Conservation (phyloP, 2,888 invertebrate species). For the Eristalinus aeneus region DNA sequence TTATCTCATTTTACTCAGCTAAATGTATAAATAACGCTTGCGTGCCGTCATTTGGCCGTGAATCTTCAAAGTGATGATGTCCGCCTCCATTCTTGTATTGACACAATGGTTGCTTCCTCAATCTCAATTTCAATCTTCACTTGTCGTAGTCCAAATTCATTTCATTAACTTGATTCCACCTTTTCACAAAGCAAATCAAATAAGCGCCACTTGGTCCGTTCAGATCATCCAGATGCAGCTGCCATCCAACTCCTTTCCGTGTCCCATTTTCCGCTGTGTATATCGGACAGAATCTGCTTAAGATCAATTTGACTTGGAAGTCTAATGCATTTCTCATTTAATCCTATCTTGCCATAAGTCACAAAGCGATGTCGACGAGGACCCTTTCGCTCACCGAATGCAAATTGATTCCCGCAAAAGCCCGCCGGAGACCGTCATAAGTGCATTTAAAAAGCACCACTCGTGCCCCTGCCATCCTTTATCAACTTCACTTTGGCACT, state of each 20-base stretch:
- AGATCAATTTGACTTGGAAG: neutral
- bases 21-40: no score
- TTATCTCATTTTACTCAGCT: no score
- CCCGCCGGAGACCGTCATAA: constrained; percentile 13
- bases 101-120: no score
- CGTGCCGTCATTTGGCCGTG: no score
- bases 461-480: constrained; percentile 32
- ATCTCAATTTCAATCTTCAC: no score
- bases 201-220: neutral
- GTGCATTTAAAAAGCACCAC: constrained; percentile 29
- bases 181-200: neutral
- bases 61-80: no score
- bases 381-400: constrained; percentile 5
- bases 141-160: neutral
- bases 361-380: neutral
- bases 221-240: neutral
- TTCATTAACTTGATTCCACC: neutral
- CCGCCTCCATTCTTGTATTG: no score
- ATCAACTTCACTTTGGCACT: constrained; percentile 31
- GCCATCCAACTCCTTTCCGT: neutral
- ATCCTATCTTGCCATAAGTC: neutral
- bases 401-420: constrained; percentile 38
- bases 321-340: neutral
- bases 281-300: neutral
- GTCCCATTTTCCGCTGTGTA: neutral